These are phyloP conservation scores for Ochropleura plecta DNA, from an alignment of 2,888 invertebrate species.

Conservation along the genomic window DNA sequence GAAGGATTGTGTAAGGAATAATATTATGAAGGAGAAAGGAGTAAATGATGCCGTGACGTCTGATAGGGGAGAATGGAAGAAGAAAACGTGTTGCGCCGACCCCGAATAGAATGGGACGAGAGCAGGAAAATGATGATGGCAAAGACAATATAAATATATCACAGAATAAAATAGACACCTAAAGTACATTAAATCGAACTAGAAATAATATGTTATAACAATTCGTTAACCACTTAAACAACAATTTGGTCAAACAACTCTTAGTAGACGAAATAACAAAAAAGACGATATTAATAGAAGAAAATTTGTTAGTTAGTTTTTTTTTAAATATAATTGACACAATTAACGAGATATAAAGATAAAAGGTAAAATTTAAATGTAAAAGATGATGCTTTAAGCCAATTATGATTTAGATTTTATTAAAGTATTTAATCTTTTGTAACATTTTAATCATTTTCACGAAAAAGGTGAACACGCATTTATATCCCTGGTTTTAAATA, in stretches of 20 bases:
- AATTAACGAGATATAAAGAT: conserved; percentile 71
- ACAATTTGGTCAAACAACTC: conserved; percentile 84
- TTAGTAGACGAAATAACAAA: conserved; percentile 72
- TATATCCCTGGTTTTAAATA: no score
- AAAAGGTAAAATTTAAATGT: conserved; percentile 40
- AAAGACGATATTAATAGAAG: conserved; percentile 60
- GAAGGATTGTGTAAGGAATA: no score
- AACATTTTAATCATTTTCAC: conserved; percentile 25
- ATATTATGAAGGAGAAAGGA: no score
- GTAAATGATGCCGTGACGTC: no score
- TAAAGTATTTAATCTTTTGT: conserved; percentile 3
- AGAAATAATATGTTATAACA: conserved; percentile 76
- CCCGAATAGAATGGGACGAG: no score
- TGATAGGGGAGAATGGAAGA: no score
- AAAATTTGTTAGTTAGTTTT: conserved; percentile 68
- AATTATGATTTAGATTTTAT: conserved; percentile 32
- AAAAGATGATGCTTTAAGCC: conserved; percentile 39
- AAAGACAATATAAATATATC: not conserved
- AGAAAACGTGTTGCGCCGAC: no score
- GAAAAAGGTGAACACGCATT: not conserved
- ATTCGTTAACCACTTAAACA: conserved; percentile 77
- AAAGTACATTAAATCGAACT: conserved; percentile 68
- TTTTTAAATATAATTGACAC: conserved; percentile 74
- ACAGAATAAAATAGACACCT: conserved; percentile 43
- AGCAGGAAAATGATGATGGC: no score